phyloP scores from a whole-genome alignment of 2,797 vertebrate genomes.

The Rhyacichthys aspro region DNA sequence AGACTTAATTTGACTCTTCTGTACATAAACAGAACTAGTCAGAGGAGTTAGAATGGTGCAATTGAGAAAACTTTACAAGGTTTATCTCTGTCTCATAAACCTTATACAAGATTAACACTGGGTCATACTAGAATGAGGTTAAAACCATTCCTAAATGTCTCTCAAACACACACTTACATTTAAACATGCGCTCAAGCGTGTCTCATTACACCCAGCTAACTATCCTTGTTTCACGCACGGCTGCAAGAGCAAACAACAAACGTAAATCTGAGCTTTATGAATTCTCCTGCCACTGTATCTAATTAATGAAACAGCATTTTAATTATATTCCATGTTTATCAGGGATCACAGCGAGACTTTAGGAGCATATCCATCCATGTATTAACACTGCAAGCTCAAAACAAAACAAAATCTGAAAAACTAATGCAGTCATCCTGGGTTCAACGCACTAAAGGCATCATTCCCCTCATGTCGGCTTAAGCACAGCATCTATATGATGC shows the following conservation, averaged over 20 bases:
- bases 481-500: slow-evolving; percentile 35
- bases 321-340: neutral
- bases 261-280: slow-evolving; percentile 11
- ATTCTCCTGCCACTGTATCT: slow-evolving; percentile 3
- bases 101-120: slow-evolving; percentile 8
- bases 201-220: slow-evolving; percentile 37
- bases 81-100: slow-evolving; percentile 14
- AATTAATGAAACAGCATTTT: slow-evolving; percentile 19
- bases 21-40: slow-evolving; percentile 12
- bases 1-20: slow-evolving; percentile 28
- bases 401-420: slow-evolving; percentile 25
- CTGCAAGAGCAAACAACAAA: slow-evolving; percentile 24
- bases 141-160: slow-evolving; percentile 16
- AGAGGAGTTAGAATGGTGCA: slow-evolving; percentile 20
- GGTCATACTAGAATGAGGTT: slow-evolving; percentile 6
- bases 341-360: slow-evolving; percentile 1
- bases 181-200: slow-evolving; percentile 7
- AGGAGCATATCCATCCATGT: slow-evolving; percentile 13
- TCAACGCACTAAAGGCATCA: too few species aligned
- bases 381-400: slow-evolving; percentile 6
- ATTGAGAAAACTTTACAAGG: slow-evolving; percentile 20
- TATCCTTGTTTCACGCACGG: slow-evolving; percentile 24
- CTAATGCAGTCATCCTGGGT: slow-evolving; percentile 23
- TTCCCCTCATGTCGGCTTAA: slow-evolving; percentile 33
- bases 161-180: slow-evolving; percentile 13